Evolutionary conservation across 2,888 invertebrate genomes (phyloP).

Genomic region (Caenorhabditis panamensis): DNA sequence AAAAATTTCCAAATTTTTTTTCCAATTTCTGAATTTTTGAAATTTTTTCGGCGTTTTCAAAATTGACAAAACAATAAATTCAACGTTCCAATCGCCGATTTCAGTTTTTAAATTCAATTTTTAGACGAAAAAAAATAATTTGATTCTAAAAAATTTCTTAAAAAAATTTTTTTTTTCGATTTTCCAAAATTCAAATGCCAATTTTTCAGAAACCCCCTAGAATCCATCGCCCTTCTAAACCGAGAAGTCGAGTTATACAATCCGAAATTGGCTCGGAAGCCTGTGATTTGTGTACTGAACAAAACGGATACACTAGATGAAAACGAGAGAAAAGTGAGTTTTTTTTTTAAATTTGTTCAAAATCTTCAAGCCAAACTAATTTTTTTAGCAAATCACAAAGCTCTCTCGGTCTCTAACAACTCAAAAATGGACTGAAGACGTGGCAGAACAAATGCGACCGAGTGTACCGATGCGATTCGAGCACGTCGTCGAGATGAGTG

Average conservation of each 20-base stretch:
- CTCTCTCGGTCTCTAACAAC: slow-evolving; percentile 4
- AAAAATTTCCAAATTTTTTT: too few species aligned
- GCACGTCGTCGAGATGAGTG: slow-evolving; percentile 68
- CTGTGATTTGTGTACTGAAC: slow-evolving; percentile 74
- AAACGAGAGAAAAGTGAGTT: slow-evolving; percentile 11
- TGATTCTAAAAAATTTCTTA: too few species aligned
- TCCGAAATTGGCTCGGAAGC: slow-evolving; percentile 68
- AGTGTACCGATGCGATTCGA: slow-evolving; percentile 68
- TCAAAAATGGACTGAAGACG: slow-evolving; percentile 53
- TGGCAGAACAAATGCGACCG: slow-evolving; percentile 69
- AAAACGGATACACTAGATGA: slow-evolving; percentile 70
- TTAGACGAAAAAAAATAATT: too few species aligned
- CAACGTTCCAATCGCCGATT: too few species aligned
- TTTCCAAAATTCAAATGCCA: too few species aligned
- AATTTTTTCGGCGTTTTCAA: background rate
- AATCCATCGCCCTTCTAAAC: slow-evolving; percentile 75
- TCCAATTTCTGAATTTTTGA: background rate
- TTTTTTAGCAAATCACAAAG: slow-evolving; percentile 37
- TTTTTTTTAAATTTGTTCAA: background rate
- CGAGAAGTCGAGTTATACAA: slow-evolving; percentile 75
- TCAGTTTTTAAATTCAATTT: too few species aligned
- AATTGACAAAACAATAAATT: background rate
- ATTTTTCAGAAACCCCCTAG: slow-evolving; percentile 70
- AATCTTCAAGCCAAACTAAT: background rate
- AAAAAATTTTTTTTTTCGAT: too few species aligned